Conservation (phyloP, 2,797 vertebrate species). For the Dryobates pubescens region DNA sequence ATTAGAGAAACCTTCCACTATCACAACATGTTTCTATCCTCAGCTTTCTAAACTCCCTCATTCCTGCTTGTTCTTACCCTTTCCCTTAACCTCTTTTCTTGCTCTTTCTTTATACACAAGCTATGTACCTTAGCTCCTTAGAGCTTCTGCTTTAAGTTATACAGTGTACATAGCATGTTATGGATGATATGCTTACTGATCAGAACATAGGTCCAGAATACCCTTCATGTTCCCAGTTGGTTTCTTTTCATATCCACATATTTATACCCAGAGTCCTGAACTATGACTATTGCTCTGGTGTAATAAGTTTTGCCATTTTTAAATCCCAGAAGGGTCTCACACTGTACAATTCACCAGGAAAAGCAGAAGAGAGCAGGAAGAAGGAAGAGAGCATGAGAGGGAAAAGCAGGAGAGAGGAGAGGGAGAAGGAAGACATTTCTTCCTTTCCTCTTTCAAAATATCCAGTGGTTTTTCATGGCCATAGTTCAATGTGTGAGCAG, state of each 20-base stretch:
- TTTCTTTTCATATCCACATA: not conserved
- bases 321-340: not conserved
- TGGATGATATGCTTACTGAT: rapidly evolving
- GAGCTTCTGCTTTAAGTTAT: not conserved
- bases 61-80: not conserved
- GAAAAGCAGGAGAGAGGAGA: no score
- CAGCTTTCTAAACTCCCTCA: not conserved
- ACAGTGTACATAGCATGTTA: not conserved
- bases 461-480: not conserved
- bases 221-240: not conserved
- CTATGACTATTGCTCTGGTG: not conserved
- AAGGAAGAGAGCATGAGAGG: no score
- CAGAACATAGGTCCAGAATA: not conserved
- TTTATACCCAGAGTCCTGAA: not conserved
- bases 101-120: not conserved
- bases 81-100: not conserved
- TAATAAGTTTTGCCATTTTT: not conserved
- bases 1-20: not conserved
- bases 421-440: not conserved
- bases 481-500: not conserved
- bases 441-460: not conserved
- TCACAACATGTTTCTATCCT: rapidly evolving
- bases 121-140: not conserved
- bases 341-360: not conserved
- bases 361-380: no score